phyloP scores from a whole-genome alignment of 2,888 invertebrate genomes.

The Caenorhabditis sulstoni region DNA sequence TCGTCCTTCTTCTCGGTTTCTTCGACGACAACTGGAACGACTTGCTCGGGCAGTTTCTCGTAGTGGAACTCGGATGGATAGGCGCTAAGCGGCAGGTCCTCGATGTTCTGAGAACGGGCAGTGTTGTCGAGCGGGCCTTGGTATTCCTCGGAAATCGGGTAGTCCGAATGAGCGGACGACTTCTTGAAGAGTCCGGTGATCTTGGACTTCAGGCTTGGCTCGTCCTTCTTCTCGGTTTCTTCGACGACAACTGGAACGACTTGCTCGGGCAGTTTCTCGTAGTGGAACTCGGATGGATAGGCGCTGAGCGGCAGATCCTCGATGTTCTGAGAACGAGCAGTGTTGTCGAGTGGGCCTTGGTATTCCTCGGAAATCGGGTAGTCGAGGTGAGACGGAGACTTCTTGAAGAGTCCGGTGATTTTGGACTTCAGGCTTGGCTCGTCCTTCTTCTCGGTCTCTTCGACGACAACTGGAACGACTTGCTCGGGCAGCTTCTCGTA shows the following conservation, averaged over 20 bases:
- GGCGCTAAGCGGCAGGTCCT: slow-evolving; percentile 20
- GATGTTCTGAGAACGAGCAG: slow-evolving; percentile 56
- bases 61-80: slow-evolving; percentile 30
- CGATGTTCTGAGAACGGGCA: slow-evolving; percentile 9
- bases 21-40: slow-evolving; percentile 16
- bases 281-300: slow-evolving; percentile 57
- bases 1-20: slow-evolving; percentile 41
- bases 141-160: slow-evolving; percentile 26
- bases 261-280: slow-evolving; percentile 37
- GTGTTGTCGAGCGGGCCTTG: slow-evolving; percentile 24
- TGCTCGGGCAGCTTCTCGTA: slow-evolving; percentile 39
- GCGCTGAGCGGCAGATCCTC: slow-evolving; percentile 62
- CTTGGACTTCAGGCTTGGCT: slow-evolving; percentile 56
- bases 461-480: slow-evolving; percentile 18
- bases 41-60: slow-evolving; percentile 20
- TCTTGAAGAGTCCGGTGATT: slow-evolving; percentile 58
- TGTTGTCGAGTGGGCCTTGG: slow-evolving; percentile 61
- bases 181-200: slow-evolving; percentile 45
- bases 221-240: slow-evolving; percentile 46
- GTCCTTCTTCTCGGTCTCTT: slow-evolving; percentile 60
- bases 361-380: slow-evolving; percentile 64
- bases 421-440: slow-evolving; percentile 61
- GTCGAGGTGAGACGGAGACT: slow-evolving; percentile 62
- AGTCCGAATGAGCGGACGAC: slow-evolving; percentile 28
- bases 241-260: slow-evolving; percentile 30